Percentiles rank a stretch among this genome's conserved stretches.
phyloP scores from a whole-genome alignment of 2,888 invertebrate genomes.

The Oscheius myriophilus region DNA sequence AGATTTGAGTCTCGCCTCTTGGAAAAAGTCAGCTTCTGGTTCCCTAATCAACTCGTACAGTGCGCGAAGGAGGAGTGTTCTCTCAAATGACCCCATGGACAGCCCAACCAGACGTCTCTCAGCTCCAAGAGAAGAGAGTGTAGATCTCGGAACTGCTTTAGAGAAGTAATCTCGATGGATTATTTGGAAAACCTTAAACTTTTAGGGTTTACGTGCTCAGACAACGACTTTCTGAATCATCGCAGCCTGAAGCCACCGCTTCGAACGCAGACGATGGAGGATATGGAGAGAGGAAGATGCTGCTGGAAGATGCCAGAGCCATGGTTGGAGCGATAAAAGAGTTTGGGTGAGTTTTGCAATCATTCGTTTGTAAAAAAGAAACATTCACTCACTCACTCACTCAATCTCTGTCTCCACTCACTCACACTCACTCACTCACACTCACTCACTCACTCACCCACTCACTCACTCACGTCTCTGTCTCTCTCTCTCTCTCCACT shows the following conservation, averaged over 20 bases:
- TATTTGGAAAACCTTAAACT: background rate
- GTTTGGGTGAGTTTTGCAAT: background rate
- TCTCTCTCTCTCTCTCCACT: background rate
- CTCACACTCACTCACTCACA: no score
- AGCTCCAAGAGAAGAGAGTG: conserved; percentile 38
- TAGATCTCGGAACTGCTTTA: conserved; percentile 41
- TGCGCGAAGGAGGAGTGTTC: conserved; percentile 42
- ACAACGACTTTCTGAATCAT: conserved; percentile 5
- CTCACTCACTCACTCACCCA: no score
- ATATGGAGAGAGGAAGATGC: conserved; percentile 18
- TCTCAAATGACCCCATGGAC: conserved; percentile 33
- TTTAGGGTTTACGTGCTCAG: conserved; percentile 5
- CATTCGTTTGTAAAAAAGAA: no score
- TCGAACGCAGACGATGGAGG: conserved; percentile 20
- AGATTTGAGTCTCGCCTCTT: conserved; percentile 41
- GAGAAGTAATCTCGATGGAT: conserved; percentile 32
- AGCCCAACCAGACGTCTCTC: conserved; percentile 37
- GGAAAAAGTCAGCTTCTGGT: conserved; percentile 42
- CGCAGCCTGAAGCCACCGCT: conserved; percentile 12
- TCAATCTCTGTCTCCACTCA: no score
- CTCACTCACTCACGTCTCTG: no score
- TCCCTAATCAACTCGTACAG: conserved; percentile 48
- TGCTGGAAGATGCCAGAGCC: conserved; percentile 6
- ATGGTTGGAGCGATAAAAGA: conserved; percentile 8
- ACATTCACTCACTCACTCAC: no score